These are phyloP conservation scores for Acleris cristana DNA, from an alignment of 2,888 invertebrate species.

Conservation along the genomic window DNA sequence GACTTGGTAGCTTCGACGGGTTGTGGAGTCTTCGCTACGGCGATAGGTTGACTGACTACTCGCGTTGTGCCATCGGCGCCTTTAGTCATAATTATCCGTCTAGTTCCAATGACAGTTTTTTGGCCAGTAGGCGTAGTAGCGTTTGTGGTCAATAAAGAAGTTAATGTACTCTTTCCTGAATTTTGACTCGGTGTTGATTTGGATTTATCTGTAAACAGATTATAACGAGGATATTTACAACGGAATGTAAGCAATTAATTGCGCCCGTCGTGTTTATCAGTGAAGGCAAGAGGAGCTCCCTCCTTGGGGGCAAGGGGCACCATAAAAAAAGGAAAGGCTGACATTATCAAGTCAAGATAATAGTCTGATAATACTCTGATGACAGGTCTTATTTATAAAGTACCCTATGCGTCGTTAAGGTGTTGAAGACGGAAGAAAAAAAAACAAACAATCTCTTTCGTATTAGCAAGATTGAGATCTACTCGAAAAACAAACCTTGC, in stretches of 20 bases:
- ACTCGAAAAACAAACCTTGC: constrained; percentile 74
- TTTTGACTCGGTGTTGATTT: constrained; percentile 79
- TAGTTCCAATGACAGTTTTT: constrained; percentile 86
- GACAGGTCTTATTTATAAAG: no score
- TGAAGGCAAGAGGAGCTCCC: neutral
- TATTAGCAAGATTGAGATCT: no score
- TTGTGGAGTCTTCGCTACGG: constrained; percentile 70
- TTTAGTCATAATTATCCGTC: constrained; percentile 90
- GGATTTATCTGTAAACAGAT: constrained; percentile 68
- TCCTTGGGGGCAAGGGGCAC: neutral
- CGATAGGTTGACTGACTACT: constrained; percentile 83
- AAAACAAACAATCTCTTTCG: no score
- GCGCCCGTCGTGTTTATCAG: no score
- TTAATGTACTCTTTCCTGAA: constrained; percentile 86
- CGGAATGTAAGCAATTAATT: no score
- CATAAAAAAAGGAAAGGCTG: no score
- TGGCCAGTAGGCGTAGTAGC: constrained; percentile 81
- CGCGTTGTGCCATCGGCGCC: constrained; percentile 87
- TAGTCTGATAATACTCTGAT: no score
- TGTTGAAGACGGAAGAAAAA: no score
- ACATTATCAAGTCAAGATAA: no score
- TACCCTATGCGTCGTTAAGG: no score
- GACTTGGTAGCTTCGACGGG: constrained; percentile 64
- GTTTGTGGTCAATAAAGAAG: constrained; percentile 85
- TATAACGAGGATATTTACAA: neutral